These are phyloP conservation scores for Urocitellus parryii DNA, from an alignment of 2,113 vertebrate genomes.

Conservation along the genomic window DNA sequence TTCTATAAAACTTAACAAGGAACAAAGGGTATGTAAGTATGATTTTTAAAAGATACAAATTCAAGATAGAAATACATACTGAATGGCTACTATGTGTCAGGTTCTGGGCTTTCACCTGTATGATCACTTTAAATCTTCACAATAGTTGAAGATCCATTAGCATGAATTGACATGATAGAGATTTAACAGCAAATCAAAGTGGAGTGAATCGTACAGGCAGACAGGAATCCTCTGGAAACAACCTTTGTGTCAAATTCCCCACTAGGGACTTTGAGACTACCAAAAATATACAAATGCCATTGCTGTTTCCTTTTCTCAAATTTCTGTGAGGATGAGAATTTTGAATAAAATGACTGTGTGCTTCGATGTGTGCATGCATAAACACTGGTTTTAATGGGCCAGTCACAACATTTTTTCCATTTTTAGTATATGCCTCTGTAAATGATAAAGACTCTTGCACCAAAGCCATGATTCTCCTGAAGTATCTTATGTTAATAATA, in stretches of 20 bases:
- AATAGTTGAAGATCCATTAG: no score
- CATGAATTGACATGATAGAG: no score
- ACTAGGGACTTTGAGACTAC: no score
- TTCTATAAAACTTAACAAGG: background rate
- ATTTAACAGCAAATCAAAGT: no score
- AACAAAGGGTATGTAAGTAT: background rate
- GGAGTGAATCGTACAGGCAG: no score
- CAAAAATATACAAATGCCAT: rapidly evolving
- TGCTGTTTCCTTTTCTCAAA: background rate
- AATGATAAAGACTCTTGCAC: background rate
- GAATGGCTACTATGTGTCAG: no score
- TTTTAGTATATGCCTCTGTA: background rate
- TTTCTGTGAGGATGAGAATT: background rate
- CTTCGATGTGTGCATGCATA: background rate
- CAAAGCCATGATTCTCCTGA: rapidly evolving
- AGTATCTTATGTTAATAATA: background rate
- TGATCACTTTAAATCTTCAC: no score
- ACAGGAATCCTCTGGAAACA: no score
- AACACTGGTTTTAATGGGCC: background rate
- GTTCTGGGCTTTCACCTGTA: no score
- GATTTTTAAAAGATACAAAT: background rate
- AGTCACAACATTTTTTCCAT: background rate
- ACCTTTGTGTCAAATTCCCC: no score
- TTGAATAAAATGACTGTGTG: background rate
- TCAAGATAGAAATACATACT: no score